Evolutionary conservation across 2,888 invertebrate species (phyloP).

Genomic region (Hyalella azteca): DNA sequence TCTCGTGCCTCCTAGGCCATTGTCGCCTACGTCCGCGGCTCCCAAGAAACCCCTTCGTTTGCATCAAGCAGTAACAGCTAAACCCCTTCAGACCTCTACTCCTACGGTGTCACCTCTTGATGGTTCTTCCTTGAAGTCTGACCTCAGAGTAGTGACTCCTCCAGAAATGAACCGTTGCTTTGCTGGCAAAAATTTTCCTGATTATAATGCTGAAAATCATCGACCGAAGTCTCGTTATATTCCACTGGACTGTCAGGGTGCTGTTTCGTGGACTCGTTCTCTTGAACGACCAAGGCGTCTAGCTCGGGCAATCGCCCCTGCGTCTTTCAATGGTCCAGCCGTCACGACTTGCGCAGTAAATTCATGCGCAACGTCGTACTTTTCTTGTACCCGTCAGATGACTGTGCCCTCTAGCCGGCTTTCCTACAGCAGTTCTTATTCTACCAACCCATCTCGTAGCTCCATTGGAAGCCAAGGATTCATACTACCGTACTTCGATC

Average conservation of each 20-base stretch:
- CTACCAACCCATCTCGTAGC: background rate
- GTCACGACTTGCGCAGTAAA: background rate
- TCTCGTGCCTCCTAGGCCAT: conserved; percentile 49
- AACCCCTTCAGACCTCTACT: conserved; percentile 53
- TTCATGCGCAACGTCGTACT: background rate
- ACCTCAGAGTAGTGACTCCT: background rate
- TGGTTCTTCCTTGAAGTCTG: background rate
- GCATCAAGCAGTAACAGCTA: conserved; percentile 17
- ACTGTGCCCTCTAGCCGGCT: background rate
- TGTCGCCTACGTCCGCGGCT: conserved; percentile 44
- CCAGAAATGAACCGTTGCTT: conserved; percentile 15
- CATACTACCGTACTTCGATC: background rate
- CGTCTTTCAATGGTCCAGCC: background rate
- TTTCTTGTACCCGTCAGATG: conserved; percentile 4
- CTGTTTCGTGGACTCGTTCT: conserved; percentile 52
- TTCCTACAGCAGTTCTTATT: conserved; percentile 8
- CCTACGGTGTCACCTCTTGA: conserved; percentile 49
- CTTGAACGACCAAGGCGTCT: conserved; percentile 52
- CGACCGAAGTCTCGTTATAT: conserved; percentile 55
- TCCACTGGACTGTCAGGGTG: conserved; percentile 51
- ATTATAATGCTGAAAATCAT: conserved; percentile 52
- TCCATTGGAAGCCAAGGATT: conserved; percentile 15
- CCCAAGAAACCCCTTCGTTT: conserved; percentile 54
- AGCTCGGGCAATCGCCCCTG: background rate
- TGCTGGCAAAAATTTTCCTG: conserved; percentile 22